phyloP scores from a whole-genome alignment of 1,140 invertebrate species.

The Leptopilina clavipes region DNA sequence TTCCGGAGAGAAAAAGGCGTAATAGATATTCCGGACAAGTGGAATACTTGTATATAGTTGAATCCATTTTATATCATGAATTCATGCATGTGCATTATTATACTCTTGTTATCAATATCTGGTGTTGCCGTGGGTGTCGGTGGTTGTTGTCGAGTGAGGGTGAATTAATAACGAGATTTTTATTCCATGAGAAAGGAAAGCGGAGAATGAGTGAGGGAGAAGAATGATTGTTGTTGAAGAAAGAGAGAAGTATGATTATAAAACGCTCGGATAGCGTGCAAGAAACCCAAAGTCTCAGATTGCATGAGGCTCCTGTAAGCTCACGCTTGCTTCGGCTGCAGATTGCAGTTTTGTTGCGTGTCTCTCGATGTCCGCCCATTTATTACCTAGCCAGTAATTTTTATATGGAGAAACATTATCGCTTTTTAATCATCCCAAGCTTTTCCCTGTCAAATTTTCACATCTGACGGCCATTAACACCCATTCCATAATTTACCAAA shows the following conservation, averaged over 20 bases:
- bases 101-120: constrained; percentile 25
- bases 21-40: constrained; percentile 18
- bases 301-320: constrained; percentile 60
- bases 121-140: constrained; percentile 17
- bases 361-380: constrained; percentile 62
- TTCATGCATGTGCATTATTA: constrained; percentile 12
- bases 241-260: constrained; percentile 61
- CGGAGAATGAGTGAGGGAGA: constrained; percentile 42
- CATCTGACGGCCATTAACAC: neutral
- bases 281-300: constrained; percentile 56
- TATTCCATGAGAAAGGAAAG: constrained; percentile 54
- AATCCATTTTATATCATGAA: constrained; percentile 31
- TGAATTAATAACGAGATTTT: constrained; percentile 68
- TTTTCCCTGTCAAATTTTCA: constrained; percentile 35
- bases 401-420: constrained; percentile 61
- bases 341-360: constrained; percentile 68
- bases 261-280: constrained; percentile 68
- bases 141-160: constrained; percentile 47
- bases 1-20: neutral
- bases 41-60: constrained; percentile 42
- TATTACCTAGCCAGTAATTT: constrained; percentile 63
- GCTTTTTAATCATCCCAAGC: constrained; percentile 59
- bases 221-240: constrained; percentile 37
- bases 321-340: constrained; percentile 57
- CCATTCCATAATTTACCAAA: neutral